Evolutionary conservation across 2,888 invertebrate genomes (phyloP).

Genomic region (Drosophila mimetica): DNA sequence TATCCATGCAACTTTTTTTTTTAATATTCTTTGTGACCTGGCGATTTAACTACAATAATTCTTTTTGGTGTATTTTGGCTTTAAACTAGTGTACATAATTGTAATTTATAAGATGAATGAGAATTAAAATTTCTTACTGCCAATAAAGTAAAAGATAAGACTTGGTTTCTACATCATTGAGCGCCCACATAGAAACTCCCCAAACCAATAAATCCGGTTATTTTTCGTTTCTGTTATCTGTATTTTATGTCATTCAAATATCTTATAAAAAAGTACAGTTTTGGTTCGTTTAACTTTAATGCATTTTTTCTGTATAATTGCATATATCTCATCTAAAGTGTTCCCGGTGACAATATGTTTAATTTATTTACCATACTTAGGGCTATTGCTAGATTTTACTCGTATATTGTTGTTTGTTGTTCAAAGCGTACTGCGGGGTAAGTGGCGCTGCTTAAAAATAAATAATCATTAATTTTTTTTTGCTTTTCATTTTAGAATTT

Average conservation of each 20-base stretch:
- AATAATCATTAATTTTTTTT: slow-evolving; percentile 26
- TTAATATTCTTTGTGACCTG: too few species aligned
- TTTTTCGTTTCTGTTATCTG: slow-evolving; percentile 47
- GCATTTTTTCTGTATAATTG: slow-evolving; percentile 47
- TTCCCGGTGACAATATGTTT: slow-evolving; percentile 63
- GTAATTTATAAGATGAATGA: neutral
- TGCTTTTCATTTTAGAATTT: slow-evolving; percentile 24
- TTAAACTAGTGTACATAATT: too few species aligned
- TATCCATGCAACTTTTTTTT: too few species aligned
- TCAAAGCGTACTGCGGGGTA: slow-evolving; percentile 49
- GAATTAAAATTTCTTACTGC: neutral
- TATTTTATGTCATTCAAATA: slow-evolving; percentile 67
- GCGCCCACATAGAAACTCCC: neutral
- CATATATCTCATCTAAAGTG: slow-evolving; percentile 60
- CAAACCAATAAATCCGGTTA: neutral
- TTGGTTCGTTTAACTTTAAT: slow-evolving; percentile 70
- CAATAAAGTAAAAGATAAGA: neutral
- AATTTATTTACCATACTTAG: slow-evolving; percentile 44
- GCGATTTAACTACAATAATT: too few species aligned
- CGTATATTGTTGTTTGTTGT: slow-evolving; percentile 30
- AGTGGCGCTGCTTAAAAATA: slow-evolving; percentile 50
- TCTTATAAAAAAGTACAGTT: slow-evolving; percentile 75
- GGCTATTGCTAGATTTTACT: slow-evolving; percentile 41
- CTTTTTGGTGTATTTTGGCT: too few species aligned
- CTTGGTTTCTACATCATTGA: neutral